Conservation (phyloP, 2,113 vertebrate species). For the Dolichotis patagonum region DNA sequence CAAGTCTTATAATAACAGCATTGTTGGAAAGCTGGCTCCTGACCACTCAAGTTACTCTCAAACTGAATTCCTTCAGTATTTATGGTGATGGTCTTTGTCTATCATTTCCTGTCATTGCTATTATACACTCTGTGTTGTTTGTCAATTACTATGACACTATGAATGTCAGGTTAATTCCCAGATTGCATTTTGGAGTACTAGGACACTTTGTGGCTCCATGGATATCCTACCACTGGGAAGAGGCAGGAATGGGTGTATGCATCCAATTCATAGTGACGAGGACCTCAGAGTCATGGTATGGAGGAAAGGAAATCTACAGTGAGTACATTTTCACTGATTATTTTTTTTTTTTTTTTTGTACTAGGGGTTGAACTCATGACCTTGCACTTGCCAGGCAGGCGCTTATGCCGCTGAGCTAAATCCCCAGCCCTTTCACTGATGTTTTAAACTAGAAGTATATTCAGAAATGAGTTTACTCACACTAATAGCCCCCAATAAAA, state of each 20-base stretch:
- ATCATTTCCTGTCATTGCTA: neutral
- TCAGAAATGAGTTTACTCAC: neutral
- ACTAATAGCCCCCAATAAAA: neutral
- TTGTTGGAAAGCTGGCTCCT: neutral
- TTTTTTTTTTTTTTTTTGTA: too few species aligned
- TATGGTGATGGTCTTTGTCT: neutral
- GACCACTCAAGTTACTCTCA: neutral
- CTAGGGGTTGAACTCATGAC: too few species aligned
- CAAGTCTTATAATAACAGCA: neutral
- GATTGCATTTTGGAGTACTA: neutral
- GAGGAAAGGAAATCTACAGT: neutral
- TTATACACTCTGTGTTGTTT: neutral
- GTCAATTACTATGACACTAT: neutral
- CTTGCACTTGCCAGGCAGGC: too few species aligned
- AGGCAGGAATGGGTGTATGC: rapidly evolving
- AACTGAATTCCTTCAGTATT: neutral
- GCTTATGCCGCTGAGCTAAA: too few species aligned
- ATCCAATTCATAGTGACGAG: neutral
- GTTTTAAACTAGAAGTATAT: neutral
- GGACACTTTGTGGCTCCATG: neutral
- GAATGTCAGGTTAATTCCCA: neutral
- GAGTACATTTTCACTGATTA: neutral
- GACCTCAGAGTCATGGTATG: neutral
- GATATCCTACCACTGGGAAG: neutral
- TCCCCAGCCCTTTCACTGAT: too few species aligned